phyloP scores from a whole-genome alignment of 2,888 invertebrate genomes.

The Chaetogeoica ovagalla region DNA sequence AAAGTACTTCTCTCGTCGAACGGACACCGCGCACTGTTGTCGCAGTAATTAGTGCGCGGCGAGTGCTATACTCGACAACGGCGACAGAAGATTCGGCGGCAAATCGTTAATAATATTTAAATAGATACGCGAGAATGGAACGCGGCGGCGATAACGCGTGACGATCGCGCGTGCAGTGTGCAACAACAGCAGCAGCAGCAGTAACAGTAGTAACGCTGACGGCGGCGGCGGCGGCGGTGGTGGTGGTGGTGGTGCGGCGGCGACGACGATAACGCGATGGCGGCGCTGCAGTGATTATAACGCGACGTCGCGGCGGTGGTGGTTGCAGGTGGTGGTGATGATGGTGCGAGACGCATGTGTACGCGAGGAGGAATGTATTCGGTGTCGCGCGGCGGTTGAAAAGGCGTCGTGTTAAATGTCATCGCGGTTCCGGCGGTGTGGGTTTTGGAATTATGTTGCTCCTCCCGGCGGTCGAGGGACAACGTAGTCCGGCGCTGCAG shows the following conservation, averaged over 20 bases:
- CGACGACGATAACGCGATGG: neutral
- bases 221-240: neutral
- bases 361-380: neutral
- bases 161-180: neutral
- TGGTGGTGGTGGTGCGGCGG: neutral
- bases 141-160: neutral
- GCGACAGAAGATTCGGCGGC: too few species aligned
- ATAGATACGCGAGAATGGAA: too few species aligned
- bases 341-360: too few species aligned
- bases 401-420: conserved; percentile 44
- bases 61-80: neutral
- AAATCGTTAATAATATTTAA: too few species aligned
- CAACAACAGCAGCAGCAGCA: too few species aligned
- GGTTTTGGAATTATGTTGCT: conserved; percentile 47
- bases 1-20: too few species aligned
- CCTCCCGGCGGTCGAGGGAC: conserved; percentile 43
- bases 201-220: neutral
- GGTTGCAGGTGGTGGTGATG: neutral
- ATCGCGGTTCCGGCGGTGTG: conserved; percentile 47
- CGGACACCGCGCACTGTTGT: too few species aligned
- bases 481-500: conserved; percentile 49
- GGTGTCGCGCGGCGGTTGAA: conserved; percentile 26
- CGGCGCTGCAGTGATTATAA: conserved; percentile 1
- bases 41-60: too few species aligned
- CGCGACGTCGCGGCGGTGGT: neutral